phyloP scores from a whole-genome alignment of 2,888 invertebrate species.

The Pinctada fucata region DNA sequence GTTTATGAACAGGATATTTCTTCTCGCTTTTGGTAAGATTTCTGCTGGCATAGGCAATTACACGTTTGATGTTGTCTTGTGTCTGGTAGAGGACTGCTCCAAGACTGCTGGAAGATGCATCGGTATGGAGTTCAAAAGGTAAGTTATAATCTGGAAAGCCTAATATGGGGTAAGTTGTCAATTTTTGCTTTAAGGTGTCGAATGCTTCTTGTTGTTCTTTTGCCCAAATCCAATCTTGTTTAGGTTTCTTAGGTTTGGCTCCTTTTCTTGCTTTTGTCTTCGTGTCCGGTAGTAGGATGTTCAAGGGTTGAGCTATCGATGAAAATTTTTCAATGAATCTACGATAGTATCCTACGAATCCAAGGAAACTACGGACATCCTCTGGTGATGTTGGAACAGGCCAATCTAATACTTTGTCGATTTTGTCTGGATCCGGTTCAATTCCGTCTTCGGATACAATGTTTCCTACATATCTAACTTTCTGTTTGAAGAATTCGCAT shows the following conservation, averaged over 20 bases:
- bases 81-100: slow-evolving; percentile 20
- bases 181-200: slow-evolving; percentile 13
- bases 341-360: no score
- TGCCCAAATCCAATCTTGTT: slow-evolving; percentile 20
- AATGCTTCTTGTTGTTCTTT: slow-evolving; percentile 19
- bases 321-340: slow-evolving; percentile 19
- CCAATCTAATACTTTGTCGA: no score
- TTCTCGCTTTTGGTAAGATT: slow-evolving; percentile 6
- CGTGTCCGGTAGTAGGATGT: slow-evolving; percentile 1
- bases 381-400: no score
- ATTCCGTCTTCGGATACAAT: no score
- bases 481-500: slow-evolving; percentile 1
- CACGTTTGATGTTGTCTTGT: slow-evolving; percentile 19
- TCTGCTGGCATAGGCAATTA: slow-evolving; percentile 27
- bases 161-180: slow-evolving; percentile 23
- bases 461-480: no score
- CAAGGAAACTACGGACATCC: no score
- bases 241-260: slow-evolving; percentile 6
- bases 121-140: slow-evolving; percentile 34
- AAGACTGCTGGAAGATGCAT: no score
- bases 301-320: slow-evolving; percentile 10
- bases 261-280: slow-evolving; percentile 17
- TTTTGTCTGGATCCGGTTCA: no score
- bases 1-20: no score
- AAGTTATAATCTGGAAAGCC: slow-evolving; percentile 21